Conservation (phyloP, 2,113 vertebrate genomes). For the Dasyurus viverrinus region DNA sequence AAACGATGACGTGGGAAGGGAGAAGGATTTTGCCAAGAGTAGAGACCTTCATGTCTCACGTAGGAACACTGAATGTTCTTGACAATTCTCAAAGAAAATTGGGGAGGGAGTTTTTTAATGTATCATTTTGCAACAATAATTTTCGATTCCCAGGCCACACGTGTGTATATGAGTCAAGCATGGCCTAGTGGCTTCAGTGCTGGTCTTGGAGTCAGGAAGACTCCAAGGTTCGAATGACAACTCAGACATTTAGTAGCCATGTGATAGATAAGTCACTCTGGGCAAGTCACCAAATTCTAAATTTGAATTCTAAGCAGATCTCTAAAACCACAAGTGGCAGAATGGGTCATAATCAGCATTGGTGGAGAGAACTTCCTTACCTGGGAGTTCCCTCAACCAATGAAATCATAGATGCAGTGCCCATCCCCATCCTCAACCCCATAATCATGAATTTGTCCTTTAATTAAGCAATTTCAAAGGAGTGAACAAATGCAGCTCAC, state of each 20-base stretch:
- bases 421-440: too few species aligned
- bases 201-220: background rate
- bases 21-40: background rate
- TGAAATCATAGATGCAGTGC: background rate
- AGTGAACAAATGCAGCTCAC: background rate
- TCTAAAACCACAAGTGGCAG: background rate
- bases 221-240: background rate
- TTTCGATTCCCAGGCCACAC: background rate
- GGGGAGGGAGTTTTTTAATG: background rate
- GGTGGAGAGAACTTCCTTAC: background rate
- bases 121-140: background rate
- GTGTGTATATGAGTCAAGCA: background rate
- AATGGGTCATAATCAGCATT: background rate
- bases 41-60: background rate
- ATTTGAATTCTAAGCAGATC: background rate
- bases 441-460: background rate
- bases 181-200: background rate
- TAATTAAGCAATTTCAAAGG: constrained; percentile 19
- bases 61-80: background rate
- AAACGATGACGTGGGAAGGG: background rate
- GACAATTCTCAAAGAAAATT: background rate
- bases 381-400: background rate
- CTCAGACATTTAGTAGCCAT: background rate
- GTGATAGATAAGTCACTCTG: background rate
- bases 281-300: background rate